phyloP scores from a whole-genome alignment of 2,797 vertebrate species.

The Schizopygopsis pylzovi region DNA sequence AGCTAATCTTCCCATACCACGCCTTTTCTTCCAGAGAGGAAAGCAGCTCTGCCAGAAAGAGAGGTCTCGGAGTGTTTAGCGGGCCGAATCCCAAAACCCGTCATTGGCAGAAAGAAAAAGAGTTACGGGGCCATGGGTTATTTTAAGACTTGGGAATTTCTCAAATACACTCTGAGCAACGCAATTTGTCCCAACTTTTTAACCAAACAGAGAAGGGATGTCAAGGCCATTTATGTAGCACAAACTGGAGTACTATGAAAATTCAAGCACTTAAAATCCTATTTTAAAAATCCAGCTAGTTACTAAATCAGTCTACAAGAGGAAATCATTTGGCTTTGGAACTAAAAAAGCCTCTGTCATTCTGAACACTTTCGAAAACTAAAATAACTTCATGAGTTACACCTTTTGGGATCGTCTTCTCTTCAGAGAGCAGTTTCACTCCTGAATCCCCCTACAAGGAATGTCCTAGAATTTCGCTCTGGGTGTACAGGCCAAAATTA shows the following conservation, averaged over 20 bases:
- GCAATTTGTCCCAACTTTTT: constrained; percentile 42
- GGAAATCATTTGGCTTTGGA: background rate
- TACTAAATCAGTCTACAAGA: constrained; percentile 2
- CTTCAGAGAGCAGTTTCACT: constrained; percentile 23
- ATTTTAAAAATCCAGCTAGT: constrained; percentile 7
- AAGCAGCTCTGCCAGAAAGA: constrained; percentile 58
- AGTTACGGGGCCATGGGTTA: constrained; percentile 57
- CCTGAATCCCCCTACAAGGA: constrained; percentile 23
- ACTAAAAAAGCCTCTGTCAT: constrained; percentile 2
- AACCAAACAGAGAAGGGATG: constrained; percentile 48
- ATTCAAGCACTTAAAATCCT: background rate
- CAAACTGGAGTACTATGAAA: background rate
- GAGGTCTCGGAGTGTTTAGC: constrained; percentile 57
- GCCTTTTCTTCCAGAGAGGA: constrained; percentile 64
- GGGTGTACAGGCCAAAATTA: constrained; percentile 57
- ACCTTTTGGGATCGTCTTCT: constrained; percentile 14
- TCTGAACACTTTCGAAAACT: background rate
- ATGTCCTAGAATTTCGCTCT: constrained; percentile 64
- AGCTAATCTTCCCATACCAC: constrained; percentile 63
- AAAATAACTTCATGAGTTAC: constrained; percentile 16
- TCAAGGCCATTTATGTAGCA: constrained; percentile 40
- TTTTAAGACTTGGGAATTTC: constrained; percentile 66
- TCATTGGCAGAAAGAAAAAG: constrained; percentile 54
- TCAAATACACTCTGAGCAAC: constrained; percentile 60
- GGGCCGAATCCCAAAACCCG: constrained; percentile 51